Percentiles rank a stretch among this genome's conserved stretches.
These are phyloP conservation scores for Psilopsiagon aurifrons DNA, from an alignment of 2,113 vertebrate genomes.

Conservation along the genomic window DNA sequence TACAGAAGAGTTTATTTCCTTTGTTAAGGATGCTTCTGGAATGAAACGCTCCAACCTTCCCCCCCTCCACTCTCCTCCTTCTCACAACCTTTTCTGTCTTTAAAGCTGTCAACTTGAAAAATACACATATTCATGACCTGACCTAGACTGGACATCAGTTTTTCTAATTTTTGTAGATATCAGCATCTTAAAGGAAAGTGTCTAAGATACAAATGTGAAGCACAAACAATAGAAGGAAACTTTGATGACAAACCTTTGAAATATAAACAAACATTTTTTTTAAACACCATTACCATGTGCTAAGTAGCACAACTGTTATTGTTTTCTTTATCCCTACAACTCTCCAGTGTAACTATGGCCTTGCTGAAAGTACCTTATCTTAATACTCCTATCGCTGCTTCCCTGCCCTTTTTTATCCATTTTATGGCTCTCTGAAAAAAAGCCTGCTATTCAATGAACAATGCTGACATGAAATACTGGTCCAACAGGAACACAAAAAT, in stretches of 20 bases:
- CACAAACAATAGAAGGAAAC: constrained; percentile 39
- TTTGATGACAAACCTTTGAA: background rate
- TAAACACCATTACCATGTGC: background rate
- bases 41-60: background rate
- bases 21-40: background rate
- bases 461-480: background rate
- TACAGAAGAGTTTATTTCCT: background rate
- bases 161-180: background rate
- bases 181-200: background rate
- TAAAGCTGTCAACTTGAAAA: background rate
- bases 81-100: background rate
- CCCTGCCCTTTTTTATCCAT: background rate
- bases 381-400: background rate
- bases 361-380: background rate
- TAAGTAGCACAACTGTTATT: background rate
- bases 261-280: constrained; percentile 3
- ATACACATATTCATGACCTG: background rate
- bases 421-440: constrained; percentile 46
- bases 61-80: background rate
- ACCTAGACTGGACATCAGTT: background rate
- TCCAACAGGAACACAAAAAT: background rate
- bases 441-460: background rate
- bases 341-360: background rate
- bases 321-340: background rate
- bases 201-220: background rate